Conservation (phyloP, 2,888 invertebrate genomes). For the Papilio protenor region DNA sequence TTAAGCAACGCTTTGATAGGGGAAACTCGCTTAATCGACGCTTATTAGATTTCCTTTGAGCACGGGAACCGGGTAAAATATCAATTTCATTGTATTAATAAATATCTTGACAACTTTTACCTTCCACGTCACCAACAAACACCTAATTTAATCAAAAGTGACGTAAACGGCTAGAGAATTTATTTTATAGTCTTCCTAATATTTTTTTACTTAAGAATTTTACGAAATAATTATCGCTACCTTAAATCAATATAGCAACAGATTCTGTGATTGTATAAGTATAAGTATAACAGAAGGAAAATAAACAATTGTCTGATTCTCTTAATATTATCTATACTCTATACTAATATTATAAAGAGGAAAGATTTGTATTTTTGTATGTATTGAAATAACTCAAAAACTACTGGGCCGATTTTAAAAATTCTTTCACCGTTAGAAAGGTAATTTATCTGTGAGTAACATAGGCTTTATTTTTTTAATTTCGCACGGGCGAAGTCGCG, state of each 20-base stretch:
- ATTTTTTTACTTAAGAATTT: background rate
- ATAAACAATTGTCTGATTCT: too few relatives aligned
- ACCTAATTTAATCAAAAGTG: background rate
- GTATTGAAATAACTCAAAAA: too few relatives aligned
- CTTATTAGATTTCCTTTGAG: conserved; percentile 24
- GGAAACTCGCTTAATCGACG: conserved; percentile 4
- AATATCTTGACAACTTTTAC: conserved; percentile 7
- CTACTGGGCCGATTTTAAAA: too few relatives aligned
- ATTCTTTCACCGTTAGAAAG: too few relatives aligned
- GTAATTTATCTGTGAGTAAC: too few relatives aligned
- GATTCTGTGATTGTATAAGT: too few relatives aligned
- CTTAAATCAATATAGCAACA: background rate
- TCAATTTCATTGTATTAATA: conserved; percentile 22
- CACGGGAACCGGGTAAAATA: background rate
- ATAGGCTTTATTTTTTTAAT: too few relatives aligned
- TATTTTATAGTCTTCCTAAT: background rate
- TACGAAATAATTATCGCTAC: background rate
- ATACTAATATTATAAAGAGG: too few relatives aligned
- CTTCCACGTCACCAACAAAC: background rate
- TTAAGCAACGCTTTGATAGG: conserved; percentile 10
- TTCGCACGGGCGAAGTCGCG: too few relatives aligned
- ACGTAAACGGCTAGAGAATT: background rate
- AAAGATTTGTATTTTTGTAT: too few relatives aligned
- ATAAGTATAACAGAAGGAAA: too few relatives aligned
- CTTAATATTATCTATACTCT: too few relatives aligned